Evolutionary conservation across 2,113 vertebrate species (phyloP).

Genomic region (Zapornia atra): DNA sequence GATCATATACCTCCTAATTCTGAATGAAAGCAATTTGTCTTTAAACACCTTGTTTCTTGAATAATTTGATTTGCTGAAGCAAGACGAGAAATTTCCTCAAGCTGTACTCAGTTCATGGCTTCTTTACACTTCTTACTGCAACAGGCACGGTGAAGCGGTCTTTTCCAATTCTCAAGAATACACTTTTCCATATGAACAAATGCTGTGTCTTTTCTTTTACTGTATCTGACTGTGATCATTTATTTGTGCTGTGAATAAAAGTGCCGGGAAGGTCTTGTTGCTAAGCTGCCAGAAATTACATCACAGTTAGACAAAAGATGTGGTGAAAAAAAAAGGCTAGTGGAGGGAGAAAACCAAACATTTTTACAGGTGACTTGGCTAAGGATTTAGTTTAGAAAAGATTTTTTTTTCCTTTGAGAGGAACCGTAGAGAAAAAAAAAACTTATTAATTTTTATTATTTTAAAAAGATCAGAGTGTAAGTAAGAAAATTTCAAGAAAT

Average conservation of each 20-base stretch:
- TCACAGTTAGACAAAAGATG: not conserved
- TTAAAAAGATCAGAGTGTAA: not conserved
- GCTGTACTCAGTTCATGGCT: not conserved
- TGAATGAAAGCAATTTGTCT: not conserved
- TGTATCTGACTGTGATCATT: not conserved
- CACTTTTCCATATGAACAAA: not conserved
- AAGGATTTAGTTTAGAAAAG: not conserved
- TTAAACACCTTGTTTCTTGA: not conserved
- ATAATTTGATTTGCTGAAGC: not conserved
- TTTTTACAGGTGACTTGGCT: constrained; percentile 51
- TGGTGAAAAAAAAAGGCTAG: not conserved
- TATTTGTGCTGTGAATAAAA: constrained; percentile 6
- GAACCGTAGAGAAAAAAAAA: not conserved
- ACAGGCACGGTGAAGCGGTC: not conserved
- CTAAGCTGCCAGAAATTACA: constrained; percentile 30
- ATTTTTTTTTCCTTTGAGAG: not conserved
- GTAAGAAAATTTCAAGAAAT: not conserved
- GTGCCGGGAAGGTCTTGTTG: not conserved
- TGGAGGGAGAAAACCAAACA: constrained; percentile 9
- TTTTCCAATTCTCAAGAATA: not conserved
- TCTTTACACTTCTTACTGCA: not conserved
- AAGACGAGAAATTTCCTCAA: not conserved
- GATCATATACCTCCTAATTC: not conserved
- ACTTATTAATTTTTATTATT: not conserved
- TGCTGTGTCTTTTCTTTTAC: not conserved